Evolutionary conservation across 1,140 invertebrate species (phyloP).

Genomic region (Drosophila sproati): DNA sequence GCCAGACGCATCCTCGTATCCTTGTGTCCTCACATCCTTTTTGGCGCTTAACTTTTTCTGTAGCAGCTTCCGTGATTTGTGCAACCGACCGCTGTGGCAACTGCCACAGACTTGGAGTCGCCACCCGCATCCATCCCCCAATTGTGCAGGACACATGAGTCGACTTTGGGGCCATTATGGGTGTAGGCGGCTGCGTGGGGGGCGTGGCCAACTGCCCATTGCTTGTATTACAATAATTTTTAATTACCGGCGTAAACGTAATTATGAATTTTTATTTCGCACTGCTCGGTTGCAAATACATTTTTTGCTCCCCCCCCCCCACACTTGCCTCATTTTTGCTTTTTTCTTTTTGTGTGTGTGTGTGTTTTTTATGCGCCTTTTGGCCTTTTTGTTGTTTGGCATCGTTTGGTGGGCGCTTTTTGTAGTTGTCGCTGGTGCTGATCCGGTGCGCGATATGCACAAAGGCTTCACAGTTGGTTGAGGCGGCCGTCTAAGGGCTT

Average conservation of each 20-base stretch:
- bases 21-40: conserved; percentile 18
- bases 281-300: conserved; percentile 45
- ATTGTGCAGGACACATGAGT: conserved; percentile 39
- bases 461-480: conserved; percentile 72
- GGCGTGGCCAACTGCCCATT: conserved; percentile 70
- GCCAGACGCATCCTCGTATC: conserved; percentile 60
- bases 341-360: conserved; percentile 1
- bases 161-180: neutral
- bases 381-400: conserved; percentile 44
- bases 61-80: conserved; percentile 72
- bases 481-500: conserved; percentile 47
- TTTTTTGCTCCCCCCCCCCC: neutral
- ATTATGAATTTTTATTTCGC: conserved; percentile 84
- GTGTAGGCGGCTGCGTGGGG: conserved; percentile 11
- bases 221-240: conserved; percentile 85
- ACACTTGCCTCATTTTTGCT: neutral
- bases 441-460: conserved; percentile 80
- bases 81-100: conserved; percentile 53
- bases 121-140: neutral
- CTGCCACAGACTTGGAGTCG: conserved; percentile 19
- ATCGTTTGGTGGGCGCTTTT: conserved; percentile 36
- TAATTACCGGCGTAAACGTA: conserved; percentile 85
- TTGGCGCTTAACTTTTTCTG: conserved; percentile 29
- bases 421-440: conserved; percentile 67
- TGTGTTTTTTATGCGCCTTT: conserved; percentile 9